These are phyloP conservation scores for Archaeoteleia sp. DNA, from an alignment of 2,888 invertebrate genomes.

Conservation along the genomic window DNA sequence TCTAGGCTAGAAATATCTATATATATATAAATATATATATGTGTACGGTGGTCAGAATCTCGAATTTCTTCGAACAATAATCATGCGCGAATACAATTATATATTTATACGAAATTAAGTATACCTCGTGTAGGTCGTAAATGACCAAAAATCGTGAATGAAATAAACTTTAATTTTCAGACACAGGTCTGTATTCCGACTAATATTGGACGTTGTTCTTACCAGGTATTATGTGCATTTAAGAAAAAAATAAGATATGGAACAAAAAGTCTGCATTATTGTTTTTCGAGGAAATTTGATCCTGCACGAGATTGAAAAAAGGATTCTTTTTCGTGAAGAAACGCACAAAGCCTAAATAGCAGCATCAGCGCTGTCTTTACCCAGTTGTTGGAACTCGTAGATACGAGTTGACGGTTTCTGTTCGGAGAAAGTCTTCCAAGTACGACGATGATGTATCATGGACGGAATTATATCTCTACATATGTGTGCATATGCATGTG, in stretches of 20 bases:
- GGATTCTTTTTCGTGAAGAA: conserved; percentile 41
- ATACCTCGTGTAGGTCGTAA: too few species aligned
- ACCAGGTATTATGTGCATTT: conserved; percentile 30
- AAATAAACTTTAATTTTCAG: too few species aligned
- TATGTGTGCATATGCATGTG: conserved; percentile 38
- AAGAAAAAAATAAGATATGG: conserved; percentile 15
- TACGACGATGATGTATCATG: conserved; percentile 34
- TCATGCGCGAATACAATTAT: conserved; percentile 37
- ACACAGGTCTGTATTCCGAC: too few species aligned
- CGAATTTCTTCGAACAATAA: conserved; percentile 57
- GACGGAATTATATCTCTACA: conserved; percentile 45
- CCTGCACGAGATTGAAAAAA: conserved; percentile 51
- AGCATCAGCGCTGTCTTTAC: conserved; percentile 30
- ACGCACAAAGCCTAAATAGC: conserved; percentile 52
- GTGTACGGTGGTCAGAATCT: conserved; percentile 62
- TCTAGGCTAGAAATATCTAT: conserved; percentile 55
- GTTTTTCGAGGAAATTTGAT: conserved; percentile 47
- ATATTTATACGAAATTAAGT: too few species aligned
- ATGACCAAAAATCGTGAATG: too few species aligned
- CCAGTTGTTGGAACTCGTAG: conserved; percentile 14
- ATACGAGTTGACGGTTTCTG: conserved; percentile 38
- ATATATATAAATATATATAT: conserved; percentile 55
- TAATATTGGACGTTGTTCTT: too few species aligned
- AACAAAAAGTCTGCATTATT: conserved; percentile 24
- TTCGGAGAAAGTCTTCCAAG: conserved; percentile 55